Conservation (phyloP, 2,113 vertebrate species). For the Edolisoma coerulescens region DNA sequence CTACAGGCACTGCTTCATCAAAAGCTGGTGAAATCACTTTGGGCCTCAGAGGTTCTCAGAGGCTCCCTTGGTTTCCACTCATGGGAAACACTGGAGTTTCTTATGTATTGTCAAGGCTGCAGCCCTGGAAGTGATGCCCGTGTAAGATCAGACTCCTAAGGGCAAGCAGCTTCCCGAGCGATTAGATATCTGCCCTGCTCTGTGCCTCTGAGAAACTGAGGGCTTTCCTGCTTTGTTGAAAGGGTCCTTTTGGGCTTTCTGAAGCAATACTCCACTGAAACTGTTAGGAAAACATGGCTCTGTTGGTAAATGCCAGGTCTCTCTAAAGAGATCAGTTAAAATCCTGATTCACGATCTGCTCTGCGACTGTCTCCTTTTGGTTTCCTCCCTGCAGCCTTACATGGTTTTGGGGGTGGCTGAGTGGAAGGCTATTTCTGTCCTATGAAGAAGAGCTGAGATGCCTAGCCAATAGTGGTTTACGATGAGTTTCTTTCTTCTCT, state of each 20-base stretch:
- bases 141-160: background rate
- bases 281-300: background rate
- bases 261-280: background rate
- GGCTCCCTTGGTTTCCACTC: background rate
- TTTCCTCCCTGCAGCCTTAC: background rate
- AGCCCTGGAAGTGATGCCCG: background rate
- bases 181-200: background rate
- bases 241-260: background rate
- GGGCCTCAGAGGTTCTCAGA: background rate
- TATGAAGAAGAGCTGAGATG: background rate
- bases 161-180: rapidly evolving
- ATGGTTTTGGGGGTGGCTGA: rapidly evolving
- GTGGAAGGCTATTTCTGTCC: background rate
- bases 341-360: background rate
- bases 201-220: background rate
- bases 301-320: background rate
- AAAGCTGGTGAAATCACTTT: background rate
- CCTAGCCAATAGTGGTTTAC: background rate
- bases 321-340: background rate
- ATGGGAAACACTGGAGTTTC: background rate
- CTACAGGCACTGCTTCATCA: background rate
- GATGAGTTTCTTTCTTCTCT: background rate
- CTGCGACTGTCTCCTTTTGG: background rate
- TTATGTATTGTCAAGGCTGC: rapidly evolving
- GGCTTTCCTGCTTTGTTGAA: background rate